These are phyloP conservation scores for Diorhabda elongata DNA, from an alignment of 1,140 invertebrate genomes.

Conservation along the genomic window DNA sequence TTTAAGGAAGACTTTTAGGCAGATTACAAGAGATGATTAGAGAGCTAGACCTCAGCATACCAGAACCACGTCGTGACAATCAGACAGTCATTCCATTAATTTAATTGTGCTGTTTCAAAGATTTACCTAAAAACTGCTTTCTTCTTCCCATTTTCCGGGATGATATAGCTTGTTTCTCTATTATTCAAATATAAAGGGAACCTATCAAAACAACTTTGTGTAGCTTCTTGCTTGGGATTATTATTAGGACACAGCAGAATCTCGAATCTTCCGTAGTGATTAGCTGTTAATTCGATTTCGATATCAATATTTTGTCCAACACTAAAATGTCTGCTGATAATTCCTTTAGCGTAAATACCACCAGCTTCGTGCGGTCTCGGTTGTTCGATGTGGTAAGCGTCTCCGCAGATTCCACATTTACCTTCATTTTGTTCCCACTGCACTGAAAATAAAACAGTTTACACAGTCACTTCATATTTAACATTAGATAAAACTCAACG, in stretches of 20 bases:
- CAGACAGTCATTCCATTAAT: background rate
- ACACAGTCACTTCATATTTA: background rate
- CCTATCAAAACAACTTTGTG: slow-evolving; percentile 77
- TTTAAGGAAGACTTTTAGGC: too few species aligned
- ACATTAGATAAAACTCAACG: slow-evolving; percentile 29
- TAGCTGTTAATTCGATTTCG: slow-evolving; percentile 83
- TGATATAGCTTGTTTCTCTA: slow-evolving; percentile 55
- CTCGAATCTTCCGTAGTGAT: slow-evolving; percentile 83
- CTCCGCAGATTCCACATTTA: slow-evolving; percentile 84
- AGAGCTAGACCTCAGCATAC: too few species aligned
- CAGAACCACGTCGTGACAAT: too few species aligned
- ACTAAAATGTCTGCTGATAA: slow-evolving; percentile 74
- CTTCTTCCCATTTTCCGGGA: slow-evolving; percentile 69
- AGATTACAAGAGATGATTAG: too few species aligned
- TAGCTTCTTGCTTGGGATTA: slow-evolving; percentile 69
- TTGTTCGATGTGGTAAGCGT: slow-evolving; percentile 66
- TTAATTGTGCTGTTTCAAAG: background rate
- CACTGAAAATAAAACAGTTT: slow-evolving; percentile 51
- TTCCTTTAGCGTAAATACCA: slow-evolving; percentile 79
- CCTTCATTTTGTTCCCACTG: slow-evolving; percentile 84
- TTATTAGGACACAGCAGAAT: slow-evolving; percentile 82
- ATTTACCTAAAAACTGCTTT: slow-evolving; percentile 61
- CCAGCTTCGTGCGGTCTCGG: slow-evolving; percentile 85
- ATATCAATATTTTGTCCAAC: slow-evolving; percentile 80
- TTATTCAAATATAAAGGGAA: slow-evolving; percentile 69